These are phyloP conservation scores for Pheucticus melanocephalus DNA, from an alignment of 2,113 vertebrate species.

Conservation along the genomic window DNA sequence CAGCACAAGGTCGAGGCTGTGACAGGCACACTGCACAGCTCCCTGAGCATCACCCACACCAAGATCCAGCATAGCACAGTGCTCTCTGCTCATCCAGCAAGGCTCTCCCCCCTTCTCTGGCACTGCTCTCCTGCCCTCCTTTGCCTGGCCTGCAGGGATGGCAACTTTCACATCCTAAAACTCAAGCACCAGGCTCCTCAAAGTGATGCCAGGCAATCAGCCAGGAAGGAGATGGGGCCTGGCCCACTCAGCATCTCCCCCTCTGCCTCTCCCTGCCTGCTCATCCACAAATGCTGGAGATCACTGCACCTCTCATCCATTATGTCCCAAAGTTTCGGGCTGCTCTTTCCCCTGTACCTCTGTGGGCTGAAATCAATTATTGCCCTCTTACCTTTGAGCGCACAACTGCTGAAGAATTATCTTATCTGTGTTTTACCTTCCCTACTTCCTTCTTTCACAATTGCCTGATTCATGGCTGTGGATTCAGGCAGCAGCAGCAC, in stretches of 20 bases:
- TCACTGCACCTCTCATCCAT: background rate
- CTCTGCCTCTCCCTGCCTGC: background rate
- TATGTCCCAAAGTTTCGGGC: background rate
- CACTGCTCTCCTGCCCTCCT: background rate
- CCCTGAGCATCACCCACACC: background rate
- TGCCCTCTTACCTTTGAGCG: background rate
- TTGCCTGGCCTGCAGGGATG: background rate
- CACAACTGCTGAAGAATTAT: background rate
- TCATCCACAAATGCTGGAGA: background rate
- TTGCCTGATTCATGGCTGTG: background rate
- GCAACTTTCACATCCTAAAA: background rate
- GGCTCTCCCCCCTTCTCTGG: background rate
- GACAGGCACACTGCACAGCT: accelerated
- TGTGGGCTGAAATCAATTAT: background rate
- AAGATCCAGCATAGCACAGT: accelerated
- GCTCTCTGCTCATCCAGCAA: background rate
- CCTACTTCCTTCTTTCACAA: background rate
- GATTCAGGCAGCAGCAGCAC: background rate
- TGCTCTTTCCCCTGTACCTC: background rate
- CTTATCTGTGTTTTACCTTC: background rate
- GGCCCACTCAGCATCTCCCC: background rate
- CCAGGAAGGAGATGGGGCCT: accelerated
- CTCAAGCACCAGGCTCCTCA: background rate
- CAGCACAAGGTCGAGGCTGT: background rate
- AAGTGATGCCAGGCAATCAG: accelerated